Percentiles rank a stretch among this genome's conserved stretches.
phyloP scores from a whole-genome alignment of 2,797 vertebrate species.

The Lerista edwardsae region DNA sequence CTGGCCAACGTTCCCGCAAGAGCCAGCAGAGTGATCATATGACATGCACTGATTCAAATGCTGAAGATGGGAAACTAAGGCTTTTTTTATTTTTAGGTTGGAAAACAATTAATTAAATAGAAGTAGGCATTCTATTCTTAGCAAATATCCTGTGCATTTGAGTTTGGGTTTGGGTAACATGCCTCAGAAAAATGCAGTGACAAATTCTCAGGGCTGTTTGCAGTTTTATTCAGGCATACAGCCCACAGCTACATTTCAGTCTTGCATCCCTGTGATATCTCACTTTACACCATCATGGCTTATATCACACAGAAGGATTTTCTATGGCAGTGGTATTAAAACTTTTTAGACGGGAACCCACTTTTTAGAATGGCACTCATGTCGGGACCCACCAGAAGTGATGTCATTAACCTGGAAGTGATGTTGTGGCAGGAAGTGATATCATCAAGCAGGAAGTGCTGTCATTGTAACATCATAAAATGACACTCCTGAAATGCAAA shows the following conservation, averaged over 20 bases:
- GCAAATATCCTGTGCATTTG: neutral
- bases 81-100: neutral
- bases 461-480: no score
- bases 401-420: no score
- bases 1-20: neutral
- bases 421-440: no score
- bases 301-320: neutral
- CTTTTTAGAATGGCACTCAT: no score
- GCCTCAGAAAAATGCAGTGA: neutral
- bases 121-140: neutral
- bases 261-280: neutral
- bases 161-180: neutral
- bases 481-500: no score
- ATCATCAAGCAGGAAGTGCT: no score
- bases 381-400: no score
- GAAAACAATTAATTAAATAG: conserved; percentile 12
- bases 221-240: neutral
- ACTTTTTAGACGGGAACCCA: no score
- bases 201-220: neutral
- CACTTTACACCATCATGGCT: neutral
- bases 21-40: conserved; percentile 6
- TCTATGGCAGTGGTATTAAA: no score
- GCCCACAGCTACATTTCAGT: neutral
- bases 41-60: conserved; percentile 30
- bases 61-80: neutral